phyloP scores from a whole-genome alignment of 2,113 vertebrate species.

The Delphinus delphis region DNA sequence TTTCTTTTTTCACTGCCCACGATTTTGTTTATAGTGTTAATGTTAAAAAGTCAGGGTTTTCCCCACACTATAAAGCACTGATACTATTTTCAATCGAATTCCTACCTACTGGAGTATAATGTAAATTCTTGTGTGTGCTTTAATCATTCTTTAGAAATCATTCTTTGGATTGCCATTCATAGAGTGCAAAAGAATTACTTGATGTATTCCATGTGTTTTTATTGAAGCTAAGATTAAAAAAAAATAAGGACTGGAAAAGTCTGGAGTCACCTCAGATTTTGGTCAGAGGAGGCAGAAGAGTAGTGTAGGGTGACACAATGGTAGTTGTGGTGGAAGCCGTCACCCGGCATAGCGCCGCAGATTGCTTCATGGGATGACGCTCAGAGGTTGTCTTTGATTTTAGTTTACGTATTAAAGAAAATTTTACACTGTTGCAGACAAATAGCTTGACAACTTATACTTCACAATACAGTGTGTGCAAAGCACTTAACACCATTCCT shows the following conservation, averaged over 20 bases:
- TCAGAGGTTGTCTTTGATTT: not conserved
- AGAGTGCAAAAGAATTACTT: not conserved
- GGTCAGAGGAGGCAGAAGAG: not conserved
- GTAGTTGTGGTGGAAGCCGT: not conserved
- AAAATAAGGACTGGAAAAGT: not conserved
- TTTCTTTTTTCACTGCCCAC: not conserved
- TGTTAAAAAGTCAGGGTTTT: not conserved
- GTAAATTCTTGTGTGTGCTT: not conserved
- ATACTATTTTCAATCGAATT: constrained; percentile 31
- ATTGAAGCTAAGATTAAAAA: not conserved
- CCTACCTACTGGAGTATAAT: not conserved
- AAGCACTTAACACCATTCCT: not conserved
- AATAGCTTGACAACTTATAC: not conserved
- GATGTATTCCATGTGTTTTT: not conserved
- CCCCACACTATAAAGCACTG: not conserved
- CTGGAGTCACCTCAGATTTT: not conserved
- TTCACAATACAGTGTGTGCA: not conserved
- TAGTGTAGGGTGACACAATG: not conserved
- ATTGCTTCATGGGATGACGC: not conserved
- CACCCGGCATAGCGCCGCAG: not conserved
- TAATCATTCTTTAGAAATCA: constrained; percentile 41
- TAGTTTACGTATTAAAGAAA: not conserved
- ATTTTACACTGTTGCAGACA: not conserved
- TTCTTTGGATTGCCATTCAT: constrained; percentile 1
- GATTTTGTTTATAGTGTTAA: not conserved